Evolutionary conservation across 2,113 vertebrate genomes (phyloP).

Genomic region (Microtus richardsoni): DNA sequence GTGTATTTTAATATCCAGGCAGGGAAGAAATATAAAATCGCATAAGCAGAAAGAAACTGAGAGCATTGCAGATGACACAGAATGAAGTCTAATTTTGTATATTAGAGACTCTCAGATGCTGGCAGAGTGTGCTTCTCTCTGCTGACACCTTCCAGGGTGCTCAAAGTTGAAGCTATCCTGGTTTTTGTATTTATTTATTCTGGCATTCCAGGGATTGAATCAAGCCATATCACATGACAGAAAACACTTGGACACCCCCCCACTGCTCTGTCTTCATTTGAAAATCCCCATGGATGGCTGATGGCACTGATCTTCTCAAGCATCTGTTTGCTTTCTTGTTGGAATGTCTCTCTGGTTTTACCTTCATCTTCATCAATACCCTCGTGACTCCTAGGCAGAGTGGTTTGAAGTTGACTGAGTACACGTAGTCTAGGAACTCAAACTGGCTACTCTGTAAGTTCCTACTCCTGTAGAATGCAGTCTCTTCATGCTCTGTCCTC

Average conservation of each 20-base stretch:
- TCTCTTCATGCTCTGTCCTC: background rate
- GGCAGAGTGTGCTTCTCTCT: background rate
- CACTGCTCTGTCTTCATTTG: background rate
- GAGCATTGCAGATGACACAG: background rate
- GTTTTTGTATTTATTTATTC: background rate
- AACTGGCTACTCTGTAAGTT: background rate
- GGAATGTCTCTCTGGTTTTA: background rate
- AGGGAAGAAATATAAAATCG: background rate
- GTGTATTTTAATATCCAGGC: background rate
- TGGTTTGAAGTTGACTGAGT: background rate
- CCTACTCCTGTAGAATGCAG: background rate
- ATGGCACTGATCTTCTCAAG: background rate
- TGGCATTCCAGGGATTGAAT: too few species aligned
- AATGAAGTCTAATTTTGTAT: background rate
- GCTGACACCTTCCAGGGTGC: background rate
- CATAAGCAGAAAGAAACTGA: background rate
- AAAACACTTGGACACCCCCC: too few species aligned
- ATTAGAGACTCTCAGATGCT: background rate
- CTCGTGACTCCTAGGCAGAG: background rate
- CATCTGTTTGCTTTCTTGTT: background rate
- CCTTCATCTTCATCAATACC: background rate
- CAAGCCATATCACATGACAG: background rate
- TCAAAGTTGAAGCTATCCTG: background rate
- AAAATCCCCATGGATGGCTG: background rate
- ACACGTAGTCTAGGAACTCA: background rate